Evolutionary conservation across 2,113 vertebrate genomes (phyloP).

Genomic region (Mus pahari): DNA sequence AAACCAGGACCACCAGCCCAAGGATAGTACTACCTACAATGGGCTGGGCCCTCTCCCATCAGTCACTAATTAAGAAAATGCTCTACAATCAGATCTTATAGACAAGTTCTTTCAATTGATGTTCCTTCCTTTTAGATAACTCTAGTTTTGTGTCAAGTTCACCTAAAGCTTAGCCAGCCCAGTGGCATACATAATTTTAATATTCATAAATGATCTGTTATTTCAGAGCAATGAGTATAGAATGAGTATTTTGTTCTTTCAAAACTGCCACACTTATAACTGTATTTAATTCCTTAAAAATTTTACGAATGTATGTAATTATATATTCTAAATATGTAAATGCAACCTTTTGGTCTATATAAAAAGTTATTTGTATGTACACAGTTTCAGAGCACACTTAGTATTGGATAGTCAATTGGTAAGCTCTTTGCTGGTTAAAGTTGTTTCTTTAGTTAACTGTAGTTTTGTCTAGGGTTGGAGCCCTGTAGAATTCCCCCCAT

Average conservation of each 20-base stretch:
- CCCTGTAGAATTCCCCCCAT: not conserved
- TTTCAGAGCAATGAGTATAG: not conserved
- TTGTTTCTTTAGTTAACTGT: not conserved
- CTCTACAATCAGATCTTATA: not conserved
- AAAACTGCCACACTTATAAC: not conserved
- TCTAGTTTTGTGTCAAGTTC: not conserved
- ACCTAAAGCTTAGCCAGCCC: not conserved
- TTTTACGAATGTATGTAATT: not conserved
- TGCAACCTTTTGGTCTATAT: not conserved
- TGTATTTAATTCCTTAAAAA: not conserved
- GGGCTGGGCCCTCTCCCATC: not conserved
- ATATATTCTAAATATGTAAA: not conserved
- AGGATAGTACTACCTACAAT: not conserved
- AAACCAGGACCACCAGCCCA: not conserved
- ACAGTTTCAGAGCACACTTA: not conserved
- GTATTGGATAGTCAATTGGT: not conserved
- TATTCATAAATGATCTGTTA: not conserved
- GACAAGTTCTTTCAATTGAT: not conserved
- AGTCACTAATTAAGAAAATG: not conserved
- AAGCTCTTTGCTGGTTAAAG: not conserved
- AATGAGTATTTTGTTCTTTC: constrained; percentile 22
- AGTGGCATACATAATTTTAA: not conserved
- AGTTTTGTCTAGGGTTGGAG: not conserved
- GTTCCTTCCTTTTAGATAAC: not conserved
- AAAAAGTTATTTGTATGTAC: not conserved